Base-by-base conservation (phyloP, 2,888 invertebrate species). In the Sarcophaga caerulescens region DNA sequence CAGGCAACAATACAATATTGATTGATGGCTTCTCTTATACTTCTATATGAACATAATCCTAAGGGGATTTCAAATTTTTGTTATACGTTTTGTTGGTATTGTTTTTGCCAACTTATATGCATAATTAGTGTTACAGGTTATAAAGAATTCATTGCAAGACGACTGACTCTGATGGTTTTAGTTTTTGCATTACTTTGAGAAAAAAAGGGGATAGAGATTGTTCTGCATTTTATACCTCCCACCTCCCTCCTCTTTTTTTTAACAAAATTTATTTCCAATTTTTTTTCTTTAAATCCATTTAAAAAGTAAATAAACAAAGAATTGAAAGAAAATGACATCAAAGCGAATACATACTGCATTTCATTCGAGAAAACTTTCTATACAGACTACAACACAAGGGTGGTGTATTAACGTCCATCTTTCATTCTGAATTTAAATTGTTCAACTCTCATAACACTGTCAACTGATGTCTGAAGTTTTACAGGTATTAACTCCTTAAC, bases 361-460 rank as follows among this genome's bases (percentile, higher is more conserved):
- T 25, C 23, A 75, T 44, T n/a, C n/a, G 65, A 4, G 44, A 12
- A 47, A n/a, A 47, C 44, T 17, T 2, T 35, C 35, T 21, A 4
- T 14, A 23, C 12, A 35, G 4, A 45, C 52, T 21, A 25, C 17
- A 10, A 52, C 17, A 52, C 17, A 52, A 52, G 17, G 52, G 5
- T 52, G 17, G 14, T 12, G 52, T 52, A 14, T 52, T 52, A 17
- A 52, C 12, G 17, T 19, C 17, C 17, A 2, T 63, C 23, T 44
- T 52, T 47, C 10, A 45, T 23, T 23, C 21, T 52, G 23, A 23
- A 65, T 63, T 23, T 17, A 44, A n/a, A 45, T 45, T 71, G 71
- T 73, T 59, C 60, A 57, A 44, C 71, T 65, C 44, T 65, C 65
- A 66, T 65, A 73, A 71, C 45, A 73, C 52, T 65, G 65, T 59